Evolutionary conservation across 2,797 vertebrate genomes (phyloP), one percentile per base, ranked within the genome.

Genomic region (Oryzias sinensis): DNA sequence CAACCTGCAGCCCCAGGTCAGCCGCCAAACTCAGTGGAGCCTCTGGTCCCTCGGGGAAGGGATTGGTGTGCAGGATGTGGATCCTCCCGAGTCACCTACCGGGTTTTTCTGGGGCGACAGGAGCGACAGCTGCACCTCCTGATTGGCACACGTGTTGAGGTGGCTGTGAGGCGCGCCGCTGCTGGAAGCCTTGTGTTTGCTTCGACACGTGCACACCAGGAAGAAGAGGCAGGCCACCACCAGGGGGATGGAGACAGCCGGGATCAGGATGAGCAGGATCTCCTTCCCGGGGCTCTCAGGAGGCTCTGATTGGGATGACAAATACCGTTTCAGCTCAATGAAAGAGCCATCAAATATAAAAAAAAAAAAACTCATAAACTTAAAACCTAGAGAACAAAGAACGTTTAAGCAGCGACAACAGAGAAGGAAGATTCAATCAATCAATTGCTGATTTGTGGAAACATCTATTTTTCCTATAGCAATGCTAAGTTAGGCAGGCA

Each of bases 201-300:
- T 98, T 63, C 96, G 94, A 78, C 97, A 98, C 95, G 96, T 92
- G 68, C 95, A 99, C 49, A 98, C 92, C 79, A 98, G 75, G 80
- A 98, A 96, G 87, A 99, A 98, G n/a, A 99, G 93, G 87, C 95
- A 97, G 15, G 96, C 95, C 0, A 97, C 94, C 79, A 96, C 89
- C 78, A 98, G 56, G 0, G 97, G 97, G 16, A 97, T 96, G 44
- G 96, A 92, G 15, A 98, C 95, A 53, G 96, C 96, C 2, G 96
- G 97, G 40, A 98, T 94, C 18, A 99, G 72, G 70, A 99, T 99
- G 79, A 97, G 96, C 25, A 99, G 90, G 53, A 99, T 94, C 76
- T 97, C 97, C 90, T 95, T 96, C 87, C 94, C 93, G 68, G 93
- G 90, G 82, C 88, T 94, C 62, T 96, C 94, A 43, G 82, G 93